A percentile compares a stretch with the other conserved stretches of the same genome.
Conservation (phyloP, 2,113 vertebrate species). For the Platichthys flesus region DNA sequence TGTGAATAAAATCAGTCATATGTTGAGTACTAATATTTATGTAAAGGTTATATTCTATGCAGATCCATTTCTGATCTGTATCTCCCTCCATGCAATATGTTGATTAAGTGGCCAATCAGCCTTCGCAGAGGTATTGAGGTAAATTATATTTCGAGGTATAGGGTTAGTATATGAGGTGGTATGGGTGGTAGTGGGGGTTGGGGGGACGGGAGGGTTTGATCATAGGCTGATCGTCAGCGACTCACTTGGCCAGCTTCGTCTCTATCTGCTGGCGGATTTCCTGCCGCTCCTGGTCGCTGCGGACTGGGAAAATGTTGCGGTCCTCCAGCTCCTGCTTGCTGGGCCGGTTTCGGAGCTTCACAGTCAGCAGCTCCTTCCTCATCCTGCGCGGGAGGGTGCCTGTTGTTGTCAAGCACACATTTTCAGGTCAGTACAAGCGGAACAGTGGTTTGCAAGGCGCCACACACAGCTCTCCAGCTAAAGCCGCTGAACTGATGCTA, state of each 20-base stretch:
- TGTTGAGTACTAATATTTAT: too few species aligned
- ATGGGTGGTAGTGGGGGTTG: background rate
- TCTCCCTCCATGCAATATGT: too few species aligned
- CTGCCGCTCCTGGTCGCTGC: conserved; percentile 94
- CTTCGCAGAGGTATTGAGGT: too few species aligned
- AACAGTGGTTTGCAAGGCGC: background rate
- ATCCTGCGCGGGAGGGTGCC: conserved; percentile 93
- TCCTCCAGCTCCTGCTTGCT: conserved; percentile 97
- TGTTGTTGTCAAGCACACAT: conserved; percentile 56
- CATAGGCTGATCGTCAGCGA: conserved; percentile 22
- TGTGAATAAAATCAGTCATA: too few species aligned
- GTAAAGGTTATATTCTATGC: too few species aligned
- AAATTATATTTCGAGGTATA: too few species aligned
- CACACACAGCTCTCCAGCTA: conserved; percentile 19
- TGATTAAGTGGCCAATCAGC: too few species aligned
- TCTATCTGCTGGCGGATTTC: conserved; percentile 98
- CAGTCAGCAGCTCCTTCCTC: conserved; percentile 94
- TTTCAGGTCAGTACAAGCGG: conserved; percentile 13
- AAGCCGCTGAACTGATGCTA: conserved; percentile 16
- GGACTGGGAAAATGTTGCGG: conserved; percentile 94
- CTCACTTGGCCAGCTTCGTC: conserved; percentile 97
- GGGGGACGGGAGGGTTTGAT: background rate
- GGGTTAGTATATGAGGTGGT: background rate
- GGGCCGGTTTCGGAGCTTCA: conserved; percentile 93
- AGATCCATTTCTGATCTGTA: too few species aligned